Evolutionary conservation across 2,113 vertebrate species (phyloP), one percentile per base, ranked within the genome.

Genomic region (Chaetops frenatus): DNA sequence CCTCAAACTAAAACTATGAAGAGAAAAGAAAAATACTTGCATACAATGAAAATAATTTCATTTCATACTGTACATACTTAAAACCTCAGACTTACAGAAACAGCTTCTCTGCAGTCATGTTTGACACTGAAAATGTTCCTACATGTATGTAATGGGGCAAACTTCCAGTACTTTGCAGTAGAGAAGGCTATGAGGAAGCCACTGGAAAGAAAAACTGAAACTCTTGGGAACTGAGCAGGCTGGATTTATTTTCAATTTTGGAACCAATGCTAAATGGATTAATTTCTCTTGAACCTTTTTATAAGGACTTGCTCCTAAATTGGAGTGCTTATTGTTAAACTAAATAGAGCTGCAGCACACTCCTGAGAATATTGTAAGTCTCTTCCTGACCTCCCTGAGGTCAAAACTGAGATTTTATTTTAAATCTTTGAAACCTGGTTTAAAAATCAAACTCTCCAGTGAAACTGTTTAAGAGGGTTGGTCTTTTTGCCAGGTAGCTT

Each of bases 241-340:
- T 90, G 69, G 67, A 82, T 88, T 92, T 88, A 73, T 84, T 92
- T 89, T 90, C 58, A 77, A 0, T 94, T 95, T 94, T 93, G 83
- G 70, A 94, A 86, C 86, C 44, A 82, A 50, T 80, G 69, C 66
- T 93, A 94, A 95, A 87, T 88, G 70, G 72, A 94, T 94, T 95
- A 62, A 92, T 94, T 95, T 96, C 48, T 81, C 65, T 77, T 81
- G 86, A 95, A 94, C 33, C 54, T 86, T 94, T 94, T 96, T 73
- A 67, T 66, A 47, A 93, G 81, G 40, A 78, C 69, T 93, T 85
- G 27, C 29, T 96, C 77, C 70, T 97, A 93, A 94, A 94, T 87
- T 81, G 85, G 72, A 92, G 89, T 94, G 92, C 80, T 96, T 93
- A 92, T 91, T 96, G 87, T 82, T 95, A 81, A 95, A 87, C 82